Evolutionary conservation across 2,113 vertebrate species (phyloP).

Genomic region (Mastomys natalensis): DNA sequence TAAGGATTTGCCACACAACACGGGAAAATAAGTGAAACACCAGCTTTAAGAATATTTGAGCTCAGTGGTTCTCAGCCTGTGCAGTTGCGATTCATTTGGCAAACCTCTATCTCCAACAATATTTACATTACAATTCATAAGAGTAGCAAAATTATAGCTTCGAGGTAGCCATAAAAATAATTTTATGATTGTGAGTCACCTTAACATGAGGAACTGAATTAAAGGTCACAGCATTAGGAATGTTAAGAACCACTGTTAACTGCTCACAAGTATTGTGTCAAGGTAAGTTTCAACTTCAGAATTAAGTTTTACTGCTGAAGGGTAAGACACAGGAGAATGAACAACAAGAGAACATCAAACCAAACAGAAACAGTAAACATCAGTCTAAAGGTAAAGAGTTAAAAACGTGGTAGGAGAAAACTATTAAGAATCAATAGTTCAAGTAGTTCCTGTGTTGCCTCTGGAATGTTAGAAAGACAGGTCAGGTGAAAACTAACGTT

Average conservation of each 20-base stretch:
- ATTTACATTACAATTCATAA: neutral
- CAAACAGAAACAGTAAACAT: neutral
- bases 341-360: neutral
- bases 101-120: neutral
- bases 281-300: neutral
- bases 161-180: neutral
- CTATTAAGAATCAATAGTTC: neutral
- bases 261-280: neutral
- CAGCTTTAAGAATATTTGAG: neutral
- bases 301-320: neutral
- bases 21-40: neutral
- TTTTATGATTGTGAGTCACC: neutral
- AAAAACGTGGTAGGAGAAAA: neutral
- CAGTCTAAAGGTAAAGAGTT: neutral
- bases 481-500: neutral
- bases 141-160: neutral
- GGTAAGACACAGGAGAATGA: neutral
- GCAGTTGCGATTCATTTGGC: neutral
- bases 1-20: neutral
- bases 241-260: neutral
- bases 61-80: neutral
- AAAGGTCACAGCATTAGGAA: neutral
- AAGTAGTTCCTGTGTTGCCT: neutral
- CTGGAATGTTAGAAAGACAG: neutral
- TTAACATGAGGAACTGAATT: neutral